Conservation (phyloP, 2,113 vertebrate genomes). For the Dromaius novaehollandiae region DNA sequence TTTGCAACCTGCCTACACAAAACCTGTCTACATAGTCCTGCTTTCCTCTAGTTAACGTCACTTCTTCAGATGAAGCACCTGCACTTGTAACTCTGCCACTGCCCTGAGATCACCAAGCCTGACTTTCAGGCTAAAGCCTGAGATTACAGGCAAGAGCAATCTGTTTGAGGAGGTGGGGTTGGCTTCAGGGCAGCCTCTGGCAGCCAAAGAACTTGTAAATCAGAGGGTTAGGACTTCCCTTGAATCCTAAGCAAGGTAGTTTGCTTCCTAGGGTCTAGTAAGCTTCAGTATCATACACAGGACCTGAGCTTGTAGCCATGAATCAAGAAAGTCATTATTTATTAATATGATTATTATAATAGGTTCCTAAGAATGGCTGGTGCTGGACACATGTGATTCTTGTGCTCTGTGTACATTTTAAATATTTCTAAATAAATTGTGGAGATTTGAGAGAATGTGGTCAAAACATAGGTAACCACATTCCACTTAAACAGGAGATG, state of each 20-base stretch:
- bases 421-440: background rate
- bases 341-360: background rate
- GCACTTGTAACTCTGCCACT: background rate
- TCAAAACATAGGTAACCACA: background rate
- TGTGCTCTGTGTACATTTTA: background rate
- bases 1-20: constrained; percentile 41
- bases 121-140: background rate
- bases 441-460: background rate
- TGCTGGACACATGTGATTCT: background rate
- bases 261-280: background rate
- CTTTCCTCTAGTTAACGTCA: constrained; percentile 12
- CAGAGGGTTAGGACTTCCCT: background rate
- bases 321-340: background rate
- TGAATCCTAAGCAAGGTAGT: background rate
- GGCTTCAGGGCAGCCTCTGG: background rate
- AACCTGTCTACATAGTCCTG: constrained; percentile 16
- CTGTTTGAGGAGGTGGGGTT: background rate
- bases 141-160: background rate
- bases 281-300: background rate
- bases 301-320: background rate
- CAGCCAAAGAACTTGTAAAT: background rate
- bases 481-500: background rate
- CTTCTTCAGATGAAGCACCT: background rate
- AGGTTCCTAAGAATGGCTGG: background rate
- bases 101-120: background rate